Evolutionary conservation across 2,797 vertebrate genomes (phyloP).

Genomic region (Bothrops alternatus): DNA sequence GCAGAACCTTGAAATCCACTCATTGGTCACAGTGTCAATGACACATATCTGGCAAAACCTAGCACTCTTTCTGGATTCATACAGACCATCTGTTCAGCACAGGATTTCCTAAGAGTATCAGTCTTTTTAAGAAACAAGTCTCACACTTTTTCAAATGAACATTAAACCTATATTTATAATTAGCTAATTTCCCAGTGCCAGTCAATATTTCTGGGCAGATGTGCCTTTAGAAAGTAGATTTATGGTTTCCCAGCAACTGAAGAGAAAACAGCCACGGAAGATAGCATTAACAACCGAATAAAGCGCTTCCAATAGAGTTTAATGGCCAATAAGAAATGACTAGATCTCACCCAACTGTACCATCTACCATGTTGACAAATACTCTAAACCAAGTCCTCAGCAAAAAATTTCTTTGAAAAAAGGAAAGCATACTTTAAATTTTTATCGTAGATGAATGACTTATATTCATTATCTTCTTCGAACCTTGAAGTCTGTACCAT

Average conservation of each 20-base stretch:
- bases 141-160: no score
- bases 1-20: background rate
- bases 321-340: background rate
- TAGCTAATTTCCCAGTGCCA: no score
- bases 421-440: background rate
- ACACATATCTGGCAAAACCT: background rate
- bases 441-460: background rate
- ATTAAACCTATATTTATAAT: no score
- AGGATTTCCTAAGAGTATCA: background rate
- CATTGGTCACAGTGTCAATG: background rate
- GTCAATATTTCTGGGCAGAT: background rate
- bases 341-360: background rate
- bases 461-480: background rate
- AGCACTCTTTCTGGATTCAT: background rate
- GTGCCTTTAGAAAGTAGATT: background rate
- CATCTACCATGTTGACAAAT: background rate
- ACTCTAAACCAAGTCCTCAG: background rate
- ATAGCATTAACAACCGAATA: background rate
- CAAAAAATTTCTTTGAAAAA: background rate
- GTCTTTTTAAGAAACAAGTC: no score
- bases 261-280: background rate
- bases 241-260: background rate
- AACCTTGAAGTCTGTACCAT: background rate
- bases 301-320: background rate
- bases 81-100: background rate